Conservation (phyloP, 2,797 vertebrate species). For the Distichodus sexfasciatus region DNA sequence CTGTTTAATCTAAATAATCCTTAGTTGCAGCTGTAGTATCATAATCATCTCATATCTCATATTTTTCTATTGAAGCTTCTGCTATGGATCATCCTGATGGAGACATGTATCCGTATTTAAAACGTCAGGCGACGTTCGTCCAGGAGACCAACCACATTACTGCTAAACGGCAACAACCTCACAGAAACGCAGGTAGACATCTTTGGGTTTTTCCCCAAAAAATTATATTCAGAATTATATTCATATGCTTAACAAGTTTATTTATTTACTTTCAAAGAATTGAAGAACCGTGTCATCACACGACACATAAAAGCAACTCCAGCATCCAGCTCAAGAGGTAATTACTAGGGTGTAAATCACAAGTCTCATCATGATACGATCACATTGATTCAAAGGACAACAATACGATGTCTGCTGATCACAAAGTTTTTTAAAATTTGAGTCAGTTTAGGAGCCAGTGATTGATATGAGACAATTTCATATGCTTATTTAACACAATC, state of each 20-base stretch:
- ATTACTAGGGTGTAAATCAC: not conserved
- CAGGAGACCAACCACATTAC: constrained; percentile 40
- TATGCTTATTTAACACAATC: not conserved
- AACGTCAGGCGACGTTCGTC: not conserved
- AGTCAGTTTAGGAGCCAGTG: too few species aligned
- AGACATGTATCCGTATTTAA: not conserved
- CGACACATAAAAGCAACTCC: constrained; percentile 44
- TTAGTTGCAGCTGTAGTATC: too few species aligned
- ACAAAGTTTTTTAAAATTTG: too few species aligned
- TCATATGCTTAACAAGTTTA: not conserved
- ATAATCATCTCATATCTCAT: not conserved
- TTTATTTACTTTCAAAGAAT: constrained; percentile 33
- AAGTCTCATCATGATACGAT: too few species aligned
- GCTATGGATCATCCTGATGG: not conserved
- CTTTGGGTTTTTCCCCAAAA: too few species aligned
- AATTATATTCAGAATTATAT: too few species aligned
- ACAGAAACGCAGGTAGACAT: constrained; percentile 59
- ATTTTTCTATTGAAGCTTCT: constrained; percentile 10
- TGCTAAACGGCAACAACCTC: constrained; percentile 19
- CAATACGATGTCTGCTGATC: too few species aligned
- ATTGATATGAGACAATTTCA: too few species aligned
- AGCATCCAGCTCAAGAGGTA: constrained; percentile 55
- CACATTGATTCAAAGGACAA: too few species aligned
- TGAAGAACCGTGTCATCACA: constrained; percentile 37
- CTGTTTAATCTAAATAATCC: too few species aligned